Evolutionary conservation across 2,888 invertebrate genomes (phyloP).

Genomic region (Lasius fuliginosus): DNA sequence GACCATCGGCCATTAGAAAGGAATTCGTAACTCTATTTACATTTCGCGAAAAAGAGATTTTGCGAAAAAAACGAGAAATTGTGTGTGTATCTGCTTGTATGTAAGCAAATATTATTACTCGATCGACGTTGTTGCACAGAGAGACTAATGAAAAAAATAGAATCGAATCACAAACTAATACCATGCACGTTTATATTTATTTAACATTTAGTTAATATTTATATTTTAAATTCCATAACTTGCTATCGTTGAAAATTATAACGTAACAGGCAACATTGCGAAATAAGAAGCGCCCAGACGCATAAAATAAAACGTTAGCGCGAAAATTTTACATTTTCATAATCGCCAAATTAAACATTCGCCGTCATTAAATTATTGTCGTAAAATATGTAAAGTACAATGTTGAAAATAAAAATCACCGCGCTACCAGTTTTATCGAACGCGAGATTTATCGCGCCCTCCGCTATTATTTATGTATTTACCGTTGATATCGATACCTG

Average conservation of each 20-base stretch:
- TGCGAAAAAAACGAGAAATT: background rate
- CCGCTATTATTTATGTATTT: constrained; percentile 58
- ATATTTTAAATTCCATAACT: background rate
- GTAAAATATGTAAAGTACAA: constrained; percentile 52
- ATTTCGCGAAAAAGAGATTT: constrained; percentile 52
- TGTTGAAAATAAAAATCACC: constrained; percentile 42
- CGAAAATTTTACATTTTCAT: constrained; percentile 50
- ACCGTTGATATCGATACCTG: constrained; percentile 51
- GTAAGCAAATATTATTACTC: background rate
- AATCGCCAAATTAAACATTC: constrained; percentile 49
- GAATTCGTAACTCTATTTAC: constrained; percentile 68
- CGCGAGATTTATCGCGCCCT: constrained; percentile 46
- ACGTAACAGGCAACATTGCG: background rate
- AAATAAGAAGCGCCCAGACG: constrained; percentile 30
- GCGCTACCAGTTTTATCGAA: constrained; percentile 46
- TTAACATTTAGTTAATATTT: constrained; percentile 22
- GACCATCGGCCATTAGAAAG: constrained; percentile 61
- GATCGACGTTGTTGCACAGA: background rate
- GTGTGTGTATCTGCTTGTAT: background rate
- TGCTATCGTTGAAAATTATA: background rate
- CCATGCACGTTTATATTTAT: background rate
- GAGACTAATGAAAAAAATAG: background rate
- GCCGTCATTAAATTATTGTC: constrained; percentile 49
- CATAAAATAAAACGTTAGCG: constrained; percentile 31
- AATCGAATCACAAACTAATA: background rate